Conservation (phyloP, 1,140 invertebrate species). For the Heliothis subflexa region DNA sequence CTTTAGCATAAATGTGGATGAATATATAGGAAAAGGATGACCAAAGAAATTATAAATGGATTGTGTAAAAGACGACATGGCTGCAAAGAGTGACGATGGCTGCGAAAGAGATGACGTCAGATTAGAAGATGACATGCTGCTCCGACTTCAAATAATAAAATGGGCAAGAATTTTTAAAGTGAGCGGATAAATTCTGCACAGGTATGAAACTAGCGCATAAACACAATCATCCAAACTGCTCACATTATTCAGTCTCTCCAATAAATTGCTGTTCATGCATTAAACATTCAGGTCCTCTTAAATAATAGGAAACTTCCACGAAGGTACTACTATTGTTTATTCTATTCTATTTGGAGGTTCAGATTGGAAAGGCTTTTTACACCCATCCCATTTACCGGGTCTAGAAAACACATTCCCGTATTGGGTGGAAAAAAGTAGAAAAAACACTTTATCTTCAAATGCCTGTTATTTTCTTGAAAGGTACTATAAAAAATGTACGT, state of each 20-base stretch:
- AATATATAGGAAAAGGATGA: too few relatives aligned
- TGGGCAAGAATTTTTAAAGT: not conserved
- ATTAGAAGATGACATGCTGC: too few relatives aligned
- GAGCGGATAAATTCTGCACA: constrained; percentile 10
- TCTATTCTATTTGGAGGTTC: constrained; percentile 74
- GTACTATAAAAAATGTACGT: constrained; percentile 74
- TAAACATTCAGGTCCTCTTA: constrained; percentile 79
- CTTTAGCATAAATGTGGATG: too few relatives aligned
- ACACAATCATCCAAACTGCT: constrained; percentile 67
- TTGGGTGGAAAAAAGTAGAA: constrained; percentile 65
- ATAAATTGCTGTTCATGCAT: constrained; percentile 80
- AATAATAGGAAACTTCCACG: constrained; percentile 81
- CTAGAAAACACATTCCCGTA: constrained; percentile 73
- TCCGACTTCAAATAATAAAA: too few relatives aligned
- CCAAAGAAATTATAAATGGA: too few relatives aligned
- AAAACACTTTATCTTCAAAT: constrained; percentile 74
- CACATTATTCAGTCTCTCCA: constrained; percentile 71
- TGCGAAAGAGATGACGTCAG: too few relatives aligned
- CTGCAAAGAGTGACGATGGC: too few relatives aligned
- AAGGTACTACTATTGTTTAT: constrained; percentile 80
- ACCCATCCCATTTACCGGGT: constrained; percentile 71
- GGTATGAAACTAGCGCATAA: constrained; percentile 49
- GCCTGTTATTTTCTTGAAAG: constrained; percentile 79
- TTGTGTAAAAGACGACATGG: too few relatives aligned
- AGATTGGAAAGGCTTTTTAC: constrained; percentile 81